Evolutionary conservation across 2,888 invertebrate genomes (phyloP), one percentile per base, ranked within the genome.

Genomic region (Drosophila tanythrix): DNA sequence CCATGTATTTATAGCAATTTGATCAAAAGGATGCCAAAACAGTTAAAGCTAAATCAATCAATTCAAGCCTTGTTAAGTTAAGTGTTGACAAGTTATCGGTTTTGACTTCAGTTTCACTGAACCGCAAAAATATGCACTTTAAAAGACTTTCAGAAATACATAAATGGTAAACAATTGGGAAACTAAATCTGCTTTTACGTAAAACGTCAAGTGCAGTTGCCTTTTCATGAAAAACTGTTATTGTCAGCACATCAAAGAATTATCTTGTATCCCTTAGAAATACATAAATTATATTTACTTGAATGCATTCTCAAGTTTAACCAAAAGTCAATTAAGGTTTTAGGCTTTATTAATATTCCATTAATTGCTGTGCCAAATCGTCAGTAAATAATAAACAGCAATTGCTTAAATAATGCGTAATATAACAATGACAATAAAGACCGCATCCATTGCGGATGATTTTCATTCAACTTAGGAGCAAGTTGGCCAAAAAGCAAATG

Each of bases 351-450:
- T 52, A 53, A 50, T 52, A 63, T 68, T 35, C 50, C 63, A 48
- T 31, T 43, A 33, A 43, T 40, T 73, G 38, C 48, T 58, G 62
- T 50, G 60, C 18, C 46, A 55, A 64, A 67, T 70, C n/a, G 35
- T 15, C 38, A 55, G 76, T 58, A 65, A 76, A 72, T 63, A 66
- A 48, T 48, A 29, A 38, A 64, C 29, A 70, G 57, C 63, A 57
- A 65, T 70, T 83, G 66, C 67, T 76, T 65, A 69, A 75, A 85
- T 66, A 76, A 73, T 73, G 60, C 43, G 38, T 50, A 58, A 52
- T 46, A 36, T n/a, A 31, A n/a, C 36, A 58, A 15, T 33, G 65
- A 40, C 25, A 40, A 33, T 38, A 74, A 48, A 61, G 58, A 52
- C 51, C 70, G 56, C 56, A 79, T 29, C 31, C 48, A 40, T 46